Base-by-base conservation (phyloP, 2,113 vertebrate genomes). In the Entelurus aequoreus region DNA sequence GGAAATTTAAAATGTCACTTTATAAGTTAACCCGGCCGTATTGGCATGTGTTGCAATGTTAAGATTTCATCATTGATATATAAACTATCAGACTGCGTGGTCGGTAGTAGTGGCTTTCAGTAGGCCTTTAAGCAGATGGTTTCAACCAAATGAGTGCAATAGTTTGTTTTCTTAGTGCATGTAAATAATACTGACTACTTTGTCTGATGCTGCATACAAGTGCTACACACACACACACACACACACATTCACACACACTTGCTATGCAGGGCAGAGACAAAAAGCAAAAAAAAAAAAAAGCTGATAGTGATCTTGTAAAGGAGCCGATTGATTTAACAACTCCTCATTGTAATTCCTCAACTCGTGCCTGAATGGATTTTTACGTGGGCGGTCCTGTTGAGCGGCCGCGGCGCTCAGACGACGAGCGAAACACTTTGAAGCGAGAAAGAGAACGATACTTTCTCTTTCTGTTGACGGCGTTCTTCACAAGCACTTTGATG, bases 341-440 rank as follows among this genome's bases (percentile, higher is more conserved):
- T 82, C 75, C 77, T 85, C 74, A 75, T 88, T 82, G 77, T 76
- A 76, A 85, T 79, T 85, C 74, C 81, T 81, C 69, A 53, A 83
- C 76, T 79, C 71, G 79, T 74, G 74, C 74, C 77, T 84, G 77
- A 82, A 84, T 85, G 79, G 83, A 87, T 84, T 83, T 57, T 84
- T 48, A 74, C 48, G 84, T 83, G 81, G 78, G 83, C 82, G 83
- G 81, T 77, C 79, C 73, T 72, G 60, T n/a, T n/a, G n/a, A n/a
- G n/a, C n/a, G 1, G 28, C 28, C 5, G 40, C 67, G 64, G 37
- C 54, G 60, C 71, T 73, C 75, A 75, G 75, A 68, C 65, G 16
- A 62, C 8, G n/a, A 58, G 73, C 57, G 56, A 68, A 68, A 59
- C 9, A 13, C 60, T 69, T 68, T 69, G 66, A 74, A 76, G 51